Percentiles rank a stretch among this genome's conserved stretches.
Evolutionary conservation across 1,140 invertebrate genomes (phyloP).

Genomic region (Listronotus oregonensis): DNA sequence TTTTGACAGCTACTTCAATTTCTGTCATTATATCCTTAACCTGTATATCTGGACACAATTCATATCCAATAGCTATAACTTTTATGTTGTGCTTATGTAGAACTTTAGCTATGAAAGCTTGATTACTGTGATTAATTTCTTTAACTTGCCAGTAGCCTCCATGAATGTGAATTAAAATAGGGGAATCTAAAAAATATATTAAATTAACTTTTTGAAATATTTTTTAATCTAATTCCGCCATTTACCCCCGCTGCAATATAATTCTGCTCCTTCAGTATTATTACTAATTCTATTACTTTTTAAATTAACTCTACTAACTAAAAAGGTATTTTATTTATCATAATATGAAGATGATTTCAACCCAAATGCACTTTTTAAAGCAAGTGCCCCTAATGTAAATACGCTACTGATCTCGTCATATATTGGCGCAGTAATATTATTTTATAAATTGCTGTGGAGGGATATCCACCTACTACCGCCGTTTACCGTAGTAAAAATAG

Average conservation of each 20-base stretch:
- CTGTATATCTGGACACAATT: conserved; percentile 20
- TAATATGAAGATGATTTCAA: too few relatives aligned
- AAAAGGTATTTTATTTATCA: too few relatives aligned
- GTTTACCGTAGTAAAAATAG: too few relatives aligned
- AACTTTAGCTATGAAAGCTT: conserved; percentile 17
- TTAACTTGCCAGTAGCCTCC: conserved; percentile 34
- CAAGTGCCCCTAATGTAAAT: too few relatives aligned
- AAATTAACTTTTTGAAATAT: too few relatives aligned
- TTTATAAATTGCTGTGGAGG: too few relatives aligned
- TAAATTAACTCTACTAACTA: too few relatives aligned
- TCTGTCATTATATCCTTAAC: conserved; percentile 23
- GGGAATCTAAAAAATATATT: conserved; percentile 11
- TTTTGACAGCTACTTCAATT: conserved; percentile 21
- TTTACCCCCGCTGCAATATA: background rate
- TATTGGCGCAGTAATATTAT: too few relatives aligned
- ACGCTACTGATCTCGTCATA: too few relatives aligned
- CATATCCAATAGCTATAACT: conserved; percentile 25
- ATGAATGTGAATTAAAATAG: conserved; percentile 26
- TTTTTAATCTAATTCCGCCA: conserved; percentile 2
- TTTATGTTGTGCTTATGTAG: conserved; percentile 27
- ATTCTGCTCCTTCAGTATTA: background rate
- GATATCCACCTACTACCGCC: too few relatives aligned
- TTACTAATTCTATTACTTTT: background rate
- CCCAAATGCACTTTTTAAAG: too few relatives aligned
- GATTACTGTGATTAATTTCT: conserved; percentile 25